These are phyloP conservation scores for Numida meleagris DNA, from an alignment of 2,113 vertebrate species.

Conservation along the genomic window DNA sequence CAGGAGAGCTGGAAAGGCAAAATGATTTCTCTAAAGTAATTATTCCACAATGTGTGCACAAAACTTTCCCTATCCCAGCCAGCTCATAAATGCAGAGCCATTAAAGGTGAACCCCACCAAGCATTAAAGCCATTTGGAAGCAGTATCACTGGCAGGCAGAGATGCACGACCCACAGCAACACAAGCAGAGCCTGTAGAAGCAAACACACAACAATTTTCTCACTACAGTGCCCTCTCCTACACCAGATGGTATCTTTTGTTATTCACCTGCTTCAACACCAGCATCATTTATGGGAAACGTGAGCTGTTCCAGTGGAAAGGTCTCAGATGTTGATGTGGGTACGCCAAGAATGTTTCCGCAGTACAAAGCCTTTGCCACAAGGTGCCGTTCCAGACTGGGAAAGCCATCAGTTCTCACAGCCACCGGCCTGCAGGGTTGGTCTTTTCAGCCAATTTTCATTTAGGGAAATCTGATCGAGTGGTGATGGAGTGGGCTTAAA, in stretches of 20 bases:
- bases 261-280: background rate
- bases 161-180: background rate
- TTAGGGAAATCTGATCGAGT: background rate
- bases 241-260: background rate
- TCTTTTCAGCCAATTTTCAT: slow-evolving; percentile 25
- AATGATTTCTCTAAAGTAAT: slow-evolving; percentile 20
- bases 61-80: background rate
- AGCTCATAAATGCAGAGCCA: background rate
- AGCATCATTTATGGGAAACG: background rate
- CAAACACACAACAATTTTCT: background rate
- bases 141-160: background rate
- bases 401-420: background rate
- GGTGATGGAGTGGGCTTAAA: fast-evolving
- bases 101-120: background rate
- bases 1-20: background rate
- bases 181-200: background rate
- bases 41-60: background rate
- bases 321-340: background rate
- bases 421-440: background rate
- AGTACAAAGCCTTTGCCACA: background rate
- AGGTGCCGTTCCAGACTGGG: background rate
- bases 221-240: background rate
- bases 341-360: background rate
- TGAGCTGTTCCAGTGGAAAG: background rate
- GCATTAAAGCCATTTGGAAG: background rate